Conservation (phyloP, 2,113 vertebrate species). For the Hucho hucho region DNA sequence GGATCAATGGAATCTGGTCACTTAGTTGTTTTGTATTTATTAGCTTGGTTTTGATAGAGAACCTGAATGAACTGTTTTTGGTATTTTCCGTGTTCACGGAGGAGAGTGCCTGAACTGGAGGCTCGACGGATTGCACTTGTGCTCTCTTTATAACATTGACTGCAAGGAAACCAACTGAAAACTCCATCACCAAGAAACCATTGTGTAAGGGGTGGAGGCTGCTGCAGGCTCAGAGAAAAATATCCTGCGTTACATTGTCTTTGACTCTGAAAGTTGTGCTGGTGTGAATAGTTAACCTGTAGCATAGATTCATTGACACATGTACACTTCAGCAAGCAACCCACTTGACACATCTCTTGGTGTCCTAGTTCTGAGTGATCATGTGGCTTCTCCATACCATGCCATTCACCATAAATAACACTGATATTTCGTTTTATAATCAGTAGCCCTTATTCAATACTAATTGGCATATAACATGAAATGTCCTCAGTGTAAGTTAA, state of each 20-base stretch:
- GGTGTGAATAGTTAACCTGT: not conserved
- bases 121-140: slow-evolving; percentile 28
- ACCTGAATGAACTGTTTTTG: slow-evolving; percentile 14
- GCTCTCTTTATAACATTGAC: slow-evolving; percentile 5
- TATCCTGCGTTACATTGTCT: slow-evolving; percentile 5
- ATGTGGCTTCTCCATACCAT: slow-evolving; percentile 34
- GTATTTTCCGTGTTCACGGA: slow-evolving; percentile 38
- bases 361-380: slow-evolving; percentile 1
- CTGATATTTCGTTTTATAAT: slow-evolving; percentile 55
- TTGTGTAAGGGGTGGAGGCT: slow-evolving; percentile 48
- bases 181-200: slow-evolving; percentile 30
- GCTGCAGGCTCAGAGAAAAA: slow-evolving; percentile 30
- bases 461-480: not conserved
- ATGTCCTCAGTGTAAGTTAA: not conserved
- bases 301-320: slow-evolving; percentile 8
- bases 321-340: slow-evolving; percentile 25
- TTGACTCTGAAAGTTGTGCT: not conserved
- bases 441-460: slow-evolving; percentile 25
- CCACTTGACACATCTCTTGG: slow-evolving; percentile 20
- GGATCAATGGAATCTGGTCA: slow-evolving; percentile 35
- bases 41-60: slow-evolving; percentile 45
- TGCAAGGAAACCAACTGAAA: slow-evolving; percentile 12
- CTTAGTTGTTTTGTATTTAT: slow-evolving; percentile 49
- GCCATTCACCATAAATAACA: slow-evolving; percentile 42
- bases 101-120: slow-evolving; percentile 42